phyloP scores from a whole-genome alignment of 2,113 vertebrate species.

The Xiphophorus maculatus region DNA sequence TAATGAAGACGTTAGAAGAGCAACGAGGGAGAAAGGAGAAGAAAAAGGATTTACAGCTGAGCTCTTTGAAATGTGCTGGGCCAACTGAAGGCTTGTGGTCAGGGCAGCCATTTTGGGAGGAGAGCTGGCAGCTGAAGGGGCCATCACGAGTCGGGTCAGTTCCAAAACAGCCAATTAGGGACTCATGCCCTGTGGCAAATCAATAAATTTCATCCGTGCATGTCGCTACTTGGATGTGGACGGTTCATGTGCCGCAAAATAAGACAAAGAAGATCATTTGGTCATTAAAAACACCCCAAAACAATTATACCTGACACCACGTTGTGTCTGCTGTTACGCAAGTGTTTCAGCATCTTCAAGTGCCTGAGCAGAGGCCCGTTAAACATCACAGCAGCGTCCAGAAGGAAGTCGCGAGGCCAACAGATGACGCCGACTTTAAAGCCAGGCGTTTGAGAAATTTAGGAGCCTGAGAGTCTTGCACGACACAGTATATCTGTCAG shows the following conservation, averaged over 20 bases:
- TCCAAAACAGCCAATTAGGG: slow-evolving; percentile 72
- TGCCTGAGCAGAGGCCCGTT: slow-evolving; percentile 50
- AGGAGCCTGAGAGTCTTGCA: slow-evolving; percentile 44
- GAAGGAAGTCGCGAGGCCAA: slow-evolving; percentile 46
- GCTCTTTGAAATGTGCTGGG: slow-evolving; percentile 62
- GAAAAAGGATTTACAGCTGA: slow-evolving; percentile 66
- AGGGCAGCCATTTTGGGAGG: slow-evolving; percentile 62
- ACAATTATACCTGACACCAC: slow-evolving; percentile 31
- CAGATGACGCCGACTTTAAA: slow-evolving; percentile 24
- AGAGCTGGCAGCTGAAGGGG: slow-evolving; percentile 55
- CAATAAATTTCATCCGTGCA: slow-evolving; percentile 70
- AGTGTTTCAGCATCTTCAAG: slow-evolving; percentile 49
- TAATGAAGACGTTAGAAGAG: slow-evolving; percentile 70
- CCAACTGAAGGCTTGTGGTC: slow-evolving; percentile 63
- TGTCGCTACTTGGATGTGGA: slow-evolving; percentile 55
- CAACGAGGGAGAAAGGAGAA: slow-evolving; percentile 32
- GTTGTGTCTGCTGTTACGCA: slow-evolving; percentile 7
- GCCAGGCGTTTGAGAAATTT: slow-evolving; percentile 24
- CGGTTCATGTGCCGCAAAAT: slow-evolving; percentile 37
- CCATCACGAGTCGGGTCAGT: slow-evolving; percentile 57
- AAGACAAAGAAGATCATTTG: slow-evolving; percentile 33
- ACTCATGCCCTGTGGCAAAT: slow-evolving; percentile 55
- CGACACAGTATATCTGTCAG: slow-evolving; percentile 57
- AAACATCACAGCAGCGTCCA: slow-evolving; percentile 43
- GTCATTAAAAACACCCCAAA: slow-evolving; percentile 24